A percentile compares a stretch with the other conserved stretches of the same genome.
Conservation (phyloP, 2,888 invertebrate genomes). For the Ectemnius continuus region DNA sequence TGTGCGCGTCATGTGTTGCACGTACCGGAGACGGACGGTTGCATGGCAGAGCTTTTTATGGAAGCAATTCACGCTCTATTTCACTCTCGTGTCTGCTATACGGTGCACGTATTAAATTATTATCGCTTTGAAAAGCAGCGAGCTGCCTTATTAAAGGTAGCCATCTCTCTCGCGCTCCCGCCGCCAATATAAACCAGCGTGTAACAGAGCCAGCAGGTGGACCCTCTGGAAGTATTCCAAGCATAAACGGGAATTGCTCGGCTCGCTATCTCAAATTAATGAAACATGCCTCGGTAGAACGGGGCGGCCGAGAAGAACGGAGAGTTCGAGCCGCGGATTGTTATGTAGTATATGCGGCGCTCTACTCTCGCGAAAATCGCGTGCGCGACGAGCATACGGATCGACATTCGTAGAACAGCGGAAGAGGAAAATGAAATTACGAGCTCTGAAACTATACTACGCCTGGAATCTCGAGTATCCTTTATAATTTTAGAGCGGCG, state of each 20-base stretch:
- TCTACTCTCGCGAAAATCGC: background rate
- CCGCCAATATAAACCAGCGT: too few species aligned
- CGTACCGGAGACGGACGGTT: background rate
- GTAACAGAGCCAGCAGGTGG: too few species aligned
- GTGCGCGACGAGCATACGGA: background rate
- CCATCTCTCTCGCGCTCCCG: too few species aligned
- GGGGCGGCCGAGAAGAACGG: too few species aligned
- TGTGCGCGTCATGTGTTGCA: too few species aligned
- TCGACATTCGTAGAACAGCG: background rate
- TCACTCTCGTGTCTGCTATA: background rate
- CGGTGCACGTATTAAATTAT: conserved; percentile 2
- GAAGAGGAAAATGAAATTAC: conserved; percentile 38
- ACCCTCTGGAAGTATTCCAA: too few species aligned
- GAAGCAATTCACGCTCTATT: conserved; percentile 5
- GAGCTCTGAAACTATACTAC: conserved; percentile 58
- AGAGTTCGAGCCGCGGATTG: background rate
- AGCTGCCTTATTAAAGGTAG: background rate
- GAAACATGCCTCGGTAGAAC: too few species aligned
- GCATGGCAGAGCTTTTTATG: background rate
- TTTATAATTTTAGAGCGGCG: conserved; percentile 39
- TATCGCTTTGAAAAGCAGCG: conserved; percentile 4
- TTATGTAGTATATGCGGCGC: background rate
- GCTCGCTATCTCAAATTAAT: too few species aligned
- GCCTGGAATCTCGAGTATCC: conserved; percentile 54
- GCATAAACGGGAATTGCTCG: too few species aligned